Base-by-base conservation (phyloP, 2,888 invertebrate species). In the Drosophila robusta region DNA sequence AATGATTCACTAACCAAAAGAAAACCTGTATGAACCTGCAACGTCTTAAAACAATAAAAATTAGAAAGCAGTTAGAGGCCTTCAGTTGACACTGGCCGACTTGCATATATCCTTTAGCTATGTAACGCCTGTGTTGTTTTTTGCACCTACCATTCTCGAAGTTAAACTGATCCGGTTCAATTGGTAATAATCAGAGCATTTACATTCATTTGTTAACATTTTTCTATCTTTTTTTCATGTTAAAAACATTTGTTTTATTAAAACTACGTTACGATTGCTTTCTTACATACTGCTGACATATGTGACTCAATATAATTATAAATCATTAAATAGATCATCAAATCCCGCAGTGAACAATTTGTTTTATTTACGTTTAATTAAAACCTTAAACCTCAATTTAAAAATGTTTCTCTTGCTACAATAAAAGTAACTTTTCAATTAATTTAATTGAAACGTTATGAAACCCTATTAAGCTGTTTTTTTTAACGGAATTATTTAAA, bases 291-390 rank as follows among this genome's bases (percentile, higher is more conserved):
- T 49, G 18, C 29, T 39, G 39, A 39, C 52, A 26, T 51, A 50
- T 45, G 7, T 9, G 2, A 26, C 18, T 29, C 4, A 45, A 49
- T 44, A n/a, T 9, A 29, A 47, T 60, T 34, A 70, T 62, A 67
- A 67, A 70, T 70, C 52, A 70, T 56, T 62, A 44, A 68, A 60
- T 36, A 38, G 56, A 49, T 22, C 62, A 58, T 55, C 26, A 63
- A 63, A 54, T 51, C 44, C 42, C 46, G 49, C 22, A 24, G 49
- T 47, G 26, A 38, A 42, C 65, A 86, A 80, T 87, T 87, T 75
- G 72, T 71, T 77, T 71, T 65, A 84, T 76, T 81, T 64, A 70
- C 70, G 50, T 72, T 67, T 72, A 52, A 76, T 84, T 81, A 72
- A 70, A 69, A 26, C 49, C 63, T 46, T 64, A 73, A 71, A 49